Conservation (phyloP, 1,140 invertebrate species). For the Hermetia illucens region DNA sequence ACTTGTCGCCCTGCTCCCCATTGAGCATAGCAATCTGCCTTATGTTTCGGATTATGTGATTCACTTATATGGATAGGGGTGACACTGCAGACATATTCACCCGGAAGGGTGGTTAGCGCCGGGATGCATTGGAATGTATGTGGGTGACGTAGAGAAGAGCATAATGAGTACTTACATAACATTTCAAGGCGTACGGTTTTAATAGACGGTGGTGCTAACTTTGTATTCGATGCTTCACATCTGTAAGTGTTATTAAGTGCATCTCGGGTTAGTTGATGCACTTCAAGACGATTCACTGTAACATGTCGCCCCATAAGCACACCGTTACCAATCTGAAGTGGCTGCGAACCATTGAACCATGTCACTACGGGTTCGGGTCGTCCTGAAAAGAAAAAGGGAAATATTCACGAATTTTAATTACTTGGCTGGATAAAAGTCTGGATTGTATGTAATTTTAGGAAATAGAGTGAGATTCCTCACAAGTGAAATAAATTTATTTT, state of each 20-base stretch:
- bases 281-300: constrained; percentile 59
- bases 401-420: constrained; percentile 4
- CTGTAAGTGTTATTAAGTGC: constrained; percentile 71
- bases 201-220: constrained; percentile 63
- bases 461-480: background rate
- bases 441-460: background rate
- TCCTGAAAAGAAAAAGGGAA: constrained; percentile 38
- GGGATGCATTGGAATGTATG: too few species aligned
- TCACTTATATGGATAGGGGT: too few species aligned
- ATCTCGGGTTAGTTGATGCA: constrained; percentile 51
- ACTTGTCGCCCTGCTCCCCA: too few species aligned
- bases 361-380: constrained; percentile 64
- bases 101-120: too few species aligned
- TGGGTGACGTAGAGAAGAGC: too few species aligned
- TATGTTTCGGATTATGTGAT: too few species aligned
- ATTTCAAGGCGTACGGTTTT: constrained; percentile 64
- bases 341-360: constrained; percentile 57
- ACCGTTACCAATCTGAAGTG: constrained; percentile 35
- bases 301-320: constrained; percentile 53
- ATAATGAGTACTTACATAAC: constrained; percentile 46
- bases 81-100: too few species aligned
- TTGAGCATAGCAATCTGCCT: too few species aligned
- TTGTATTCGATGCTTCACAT: constrained; percentile 74
- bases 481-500: constrained; percentile 1
- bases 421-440: background rate